Evolutionary conservation across 2,888 invertebrate genomes (phyloP), one percentile per base, ranked within the genome.

Genomic region (Lasioglossum leucozonium): DNA sequence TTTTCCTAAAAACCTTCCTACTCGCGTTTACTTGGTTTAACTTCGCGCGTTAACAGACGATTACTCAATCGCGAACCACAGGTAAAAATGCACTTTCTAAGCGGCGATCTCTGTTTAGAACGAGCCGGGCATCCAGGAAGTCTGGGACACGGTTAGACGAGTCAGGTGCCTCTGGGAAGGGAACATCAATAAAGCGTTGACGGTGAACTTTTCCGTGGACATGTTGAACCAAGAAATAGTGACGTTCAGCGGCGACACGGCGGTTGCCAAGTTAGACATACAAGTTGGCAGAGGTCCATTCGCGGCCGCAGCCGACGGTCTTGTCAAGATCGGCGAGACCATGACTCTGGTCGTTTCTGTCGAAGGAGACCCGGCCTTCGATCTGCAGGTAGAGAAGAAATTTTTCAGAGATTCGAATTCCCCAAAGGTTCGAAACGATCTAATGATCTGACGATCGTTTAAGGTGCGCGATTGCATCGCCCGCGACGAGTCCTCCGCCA

Each of bases 111-210:
- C 34, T 11, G 67, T 67, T 67, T 65, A 98, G 96, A 98, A 98
- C 90, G 97, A 98, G 94, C 96, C 96, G 4, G 97, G 97, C 6
- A 97, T 98, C 88, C 96, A 96, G 92, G 96, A 97, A 95, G 97
- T 97, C 0, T 98, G 98, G 98, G 98, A 98, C 92, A 97, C 97
- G 0, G 97, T 98, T 55, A 96, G 97, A 69, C 96, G 97, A 75
- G 97, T 98, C 0, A 96, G 98, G 80, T 98, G 98, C 94, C 95
- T 97, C 18, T 98, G 98, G 98, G 97, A 97, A 95, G 98, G 98
- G 26, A 97, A 97, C 91, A 95, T 98, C 76, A 97, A 97, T 78
- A 97, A 97, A 91, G 97, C 97, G 22, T 94, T 98, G 74, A 96
- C 97, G 0, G 97, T 97, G 0, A 97, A 97, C 26, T 95, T 98